phyloP scores from a whole-genome alignment of 2,888 invertebrate genomes.

The Cheiracanthium punctorium region DNA sequence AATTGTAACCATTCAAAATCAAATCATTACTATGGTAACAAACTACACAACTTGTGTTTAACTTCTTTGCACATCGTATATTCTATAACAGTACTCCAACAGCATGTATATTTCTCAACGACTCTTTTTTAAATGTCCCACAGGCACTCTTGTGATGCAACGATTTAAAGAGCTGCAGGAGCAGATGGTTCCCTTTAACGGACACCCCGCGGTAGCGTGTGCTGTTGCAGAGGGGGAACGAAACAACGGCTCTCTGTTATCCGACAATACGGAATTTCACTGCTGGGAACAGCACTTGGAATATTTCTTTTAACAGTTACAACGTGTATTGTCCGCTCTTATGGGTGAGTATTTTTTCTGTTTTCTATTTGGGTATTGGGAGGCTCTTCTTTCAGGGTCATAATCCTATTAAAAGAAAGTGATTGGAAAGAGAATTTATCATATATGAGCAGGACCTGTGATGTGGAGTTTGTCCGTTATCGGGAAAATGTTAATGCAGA shows the following conservation, averaged over 20 bases:
- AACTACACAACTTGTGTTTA: too few species aligned
- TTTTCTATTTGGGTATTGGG: background rate
- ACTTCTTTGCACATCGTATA: too few species aligned
- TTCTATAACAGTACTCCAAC: too few species aligned
- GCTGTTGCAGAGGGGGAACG: background rate
- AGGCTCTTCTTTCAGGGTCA: too few species aligned
- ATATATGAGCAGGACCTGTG: too few species aligned
- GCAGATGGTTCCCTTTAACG: conserved; percentile 58
- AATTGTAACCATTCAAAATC: too few species aligned
- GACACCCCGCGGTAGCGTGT: conserved; percentile 28
- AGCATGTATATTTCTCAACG: background rate
- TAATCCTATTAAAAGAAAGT: too few species aligned
- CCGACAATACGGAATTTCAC: background rate
- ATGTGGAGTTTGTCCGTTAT: too few species aligned
- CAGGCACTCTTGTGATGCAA: conserved; percentile 1
- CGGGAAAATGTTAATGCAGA: too few species aligned
- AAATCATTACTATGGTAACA: too few species aligned
- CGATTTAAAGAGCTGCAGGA: conserved; percentile 10
- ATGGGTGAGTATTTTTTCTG: background rate
- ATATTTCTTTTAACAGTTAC: background rate
- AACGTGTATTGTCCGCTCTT: background rate
- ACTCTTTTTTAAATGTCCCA: background rate
- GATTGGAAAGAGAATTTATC: too few species aligned
- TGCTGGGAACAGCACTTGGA: background rate
- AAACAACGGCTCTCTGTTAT: background rate